phyloP scores from a whole-genome alignment of 2,888 invertebrate genomes.

The Eustalomyia histrio region DNA sequence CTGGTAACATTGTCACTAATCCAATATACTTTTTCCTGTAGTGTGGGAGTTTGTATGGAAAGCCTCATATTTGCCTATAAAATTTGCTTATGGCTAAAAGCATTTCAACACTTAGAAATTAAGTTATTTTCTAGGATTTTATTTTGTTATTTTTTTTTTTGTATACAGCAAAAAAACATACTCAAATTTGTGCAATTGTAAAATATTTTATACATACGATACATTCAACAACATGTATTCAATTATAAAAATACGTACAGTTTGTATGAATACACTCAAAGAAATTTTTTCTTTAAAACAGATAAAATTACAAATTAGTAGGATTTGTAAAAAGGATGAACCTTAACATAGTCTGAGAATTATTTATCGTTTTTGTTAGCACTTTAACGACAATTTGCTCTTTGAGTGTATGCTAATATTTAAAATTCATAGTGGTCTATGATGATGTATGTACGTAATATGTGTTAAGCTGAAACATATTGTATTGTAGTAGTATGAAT shows the following conservation, averaged over 20 bases:
- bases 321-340: too few species aligned
- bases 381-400: background rate
- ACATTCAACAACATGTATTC: background rate
- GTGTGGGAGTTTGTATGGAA: too few species aligned
- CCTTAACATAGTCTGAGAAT: too few species aligned
- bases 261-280: background rate
- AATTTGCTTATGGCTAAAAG: conserved; percentile 41
- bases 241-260: conserved; percentile 14
- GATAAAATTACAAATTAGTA: too few species aligned
- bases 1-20: too few species aligned
- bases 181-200: background rate
- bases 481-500: conserved; percentile 13
- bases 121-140: conserved; percentile 34
- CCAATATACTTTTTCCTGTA: too few species aligned
- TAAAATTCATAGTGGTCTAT: conserved; percentile 10
- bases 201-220: background rate
- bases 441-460: background rate
- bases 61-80: conserved; percentile 12
- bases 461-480: background rate
- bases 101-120: conserved; percentile 46
- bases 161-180: conserved; percentile 1
- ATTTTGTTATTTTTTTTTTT: background rate
- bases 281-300: background rate
- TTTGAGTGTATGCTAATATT: conserved; percentile 20
- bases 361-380: background rate